Conservation (phyloP, 2,888 invertebrate genomes). For the Alcis repandata region DNA sequence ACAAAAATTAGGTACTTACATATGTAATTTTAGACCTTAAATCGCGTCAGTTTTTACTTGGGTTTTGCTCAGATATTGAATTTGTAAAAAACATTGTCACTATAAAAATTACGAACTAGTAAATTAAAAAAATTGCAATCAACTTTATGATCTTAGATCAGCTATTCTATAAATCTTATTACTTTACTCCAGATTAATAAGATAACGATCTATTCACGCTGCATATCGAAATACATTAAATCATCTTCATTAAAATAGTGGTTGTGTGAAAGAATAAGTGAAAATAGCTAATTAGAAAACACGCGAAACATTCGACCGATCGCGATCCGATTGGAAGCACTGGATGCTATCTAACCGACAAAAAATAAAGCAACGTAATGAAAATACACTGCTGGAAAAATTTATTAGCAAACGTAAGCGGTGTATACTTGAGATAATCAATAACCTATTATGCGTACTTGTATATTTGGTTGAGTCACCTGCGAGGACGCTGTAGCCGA, state of each 20-base stretch:
- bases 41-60: too few relatives aligned
- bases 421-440: neutral
- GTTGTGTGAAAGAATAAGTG: constrained; percentile 44
- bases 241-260: constrained; percentile 52
- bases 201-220: constrained; percentile 28
- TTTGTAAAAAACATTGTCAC: too few relatives aligned
- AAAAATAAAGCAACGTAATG: constrained; percentile 55
- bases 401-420: constrained; percentile 25
- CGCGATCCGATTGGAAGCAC: constrained; percentile 52
- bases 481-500: too few relatives aligned
- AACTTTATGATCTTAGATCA: neutral
- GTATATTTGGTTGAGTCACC: too few relatives aligned
- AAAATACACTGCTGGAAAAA: constrained; percentile 51
- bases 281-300: constrained; percentile 63
- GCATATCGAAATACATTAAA: constrained; percentile 37
- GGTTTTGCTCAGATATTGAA: too few relatives aligned
- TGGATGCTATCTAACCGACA: constrained; percentile 52
- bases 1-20: too few relatives aligned
- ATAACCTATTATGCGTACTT: too few relatives aligned
- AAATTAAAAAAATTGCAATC: neutral
- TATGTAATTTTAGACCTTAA: too few relatives aligned
- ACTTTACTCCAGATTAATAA: constrained; percentile 17
- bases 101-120: too few relatives aligned
- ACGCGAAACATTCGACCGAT: constrained; percentile 59
- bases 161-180: constrained; percentile 8